Percentiles rank a stretch among this genome's conserved stretches.
Conservation (phyloP, 2,113 vertebrate species). For the Lontra canadensis region DNA sequence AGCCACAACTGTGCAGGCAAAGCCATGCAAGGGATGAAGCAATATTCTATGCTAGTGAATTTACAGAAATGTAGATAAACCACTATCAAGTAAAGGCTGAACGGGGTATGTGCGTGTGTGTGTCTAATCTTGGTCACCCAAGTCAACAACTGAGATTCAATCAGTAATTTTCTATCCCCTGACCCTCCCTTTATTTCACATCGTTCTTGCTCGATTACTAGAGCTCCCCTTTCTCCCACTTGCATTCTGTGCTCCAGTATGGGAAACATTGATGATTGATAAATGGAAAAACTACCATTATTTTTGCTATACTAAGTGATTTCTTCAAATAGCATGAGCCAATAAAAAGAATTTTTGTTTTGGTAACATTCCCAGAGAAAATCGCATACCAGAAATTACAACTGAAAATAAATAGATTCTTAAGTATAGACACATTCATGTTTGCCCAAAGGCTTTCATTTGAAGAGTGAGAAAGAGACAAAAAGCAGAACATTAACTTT, state of each 20-base stretch:
- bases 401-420: constrained; percentile 36
- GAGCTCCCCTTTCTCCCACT: neutral
- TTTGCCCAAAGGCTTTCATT: constrained; percentile 32
- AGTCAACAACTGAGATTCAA: neutral
- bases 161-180: neutral
- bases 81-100: neutral
- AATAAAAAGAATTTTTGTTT: constrained; percentile 8
- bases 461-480: constrained; percentile 31
- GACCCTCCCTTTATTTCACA: neutral
- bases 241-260: neutral
- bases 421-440: neutral
- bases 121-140: neutral
- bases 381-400: neutral
- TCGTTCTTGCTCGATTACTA: neutral
- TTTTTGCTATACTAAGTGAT: neutral
- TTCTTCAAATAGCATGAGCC: constrained; percentile 22
- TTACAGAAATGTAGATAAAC: neutral
- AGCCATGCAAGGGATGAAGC: neutral
- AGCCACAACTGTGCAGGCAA: neutral
- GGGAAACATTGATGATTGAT: neutral
- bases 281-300: neutral
- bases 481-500: constrained; percentile 46
- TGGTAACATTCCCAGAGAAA: constrained; percentile 42
- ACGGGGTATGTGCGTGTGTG: accelerated
- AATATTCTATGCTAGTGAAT: neutral